Conservation (phyloP, 2,797 vertebrate species). For the Mus minutoides region DNA sequence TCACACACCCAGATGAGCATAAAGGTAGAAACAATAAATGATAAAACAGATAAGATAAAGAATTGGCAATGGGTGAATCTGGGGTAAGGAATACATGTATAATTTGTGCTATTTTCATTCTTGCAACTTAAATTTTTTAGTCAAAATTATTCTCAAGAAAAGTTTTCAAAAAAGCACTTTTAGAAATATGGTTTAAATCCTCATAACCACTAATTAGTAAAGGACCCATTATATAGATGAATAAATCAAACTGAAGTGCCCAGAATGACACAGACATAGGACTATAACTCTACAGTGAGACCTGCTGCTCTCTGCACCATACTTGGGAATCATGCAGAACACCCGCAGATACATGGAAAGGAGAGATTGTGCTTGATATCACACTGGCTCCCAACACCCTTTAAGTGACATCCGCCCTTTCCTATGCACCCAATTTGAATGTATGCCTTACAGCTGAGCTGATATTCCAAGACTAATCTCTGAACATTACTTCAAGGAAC, state of each 20-base stretch:
- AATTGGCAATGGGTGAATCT: neutral
- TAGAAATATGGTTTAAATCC: neutral
- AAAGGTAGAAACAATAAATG: neutral
- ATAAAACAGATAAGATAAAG: neutral
- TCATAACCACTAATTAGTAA: neutral
- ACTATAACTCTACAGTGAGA: neutral
- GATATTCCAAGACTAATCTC: neutral
- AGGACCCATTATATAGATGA: neutral
- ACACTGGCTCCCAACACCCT: neutral
- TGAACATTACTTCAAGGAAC: neutral
- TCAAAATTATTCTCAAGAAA: neutral
- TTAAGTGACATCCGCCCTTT: neutral
- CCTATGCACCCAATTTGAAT: accelerated
- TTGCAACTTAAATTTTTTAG: neutral
- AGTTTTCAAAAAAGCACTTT: neutral
- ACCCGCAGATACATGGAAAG: neutral
- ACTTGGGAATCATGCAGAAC: neutral
- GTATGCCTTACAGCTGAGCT: neutral
- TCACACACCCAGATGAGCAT: no score
- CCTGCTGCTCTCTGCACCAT: neutral
- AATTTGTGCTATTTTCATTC: neutral
- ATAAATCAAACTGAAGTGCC: neutral
- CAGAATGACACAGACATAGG: neutral
- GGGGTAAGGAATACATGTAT: neutral
- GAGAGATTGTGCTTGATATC: neutral